phyloP scores from a whole-genome alignment of 2,797 vertebrate species.

The Chanos chanos region DNA sequence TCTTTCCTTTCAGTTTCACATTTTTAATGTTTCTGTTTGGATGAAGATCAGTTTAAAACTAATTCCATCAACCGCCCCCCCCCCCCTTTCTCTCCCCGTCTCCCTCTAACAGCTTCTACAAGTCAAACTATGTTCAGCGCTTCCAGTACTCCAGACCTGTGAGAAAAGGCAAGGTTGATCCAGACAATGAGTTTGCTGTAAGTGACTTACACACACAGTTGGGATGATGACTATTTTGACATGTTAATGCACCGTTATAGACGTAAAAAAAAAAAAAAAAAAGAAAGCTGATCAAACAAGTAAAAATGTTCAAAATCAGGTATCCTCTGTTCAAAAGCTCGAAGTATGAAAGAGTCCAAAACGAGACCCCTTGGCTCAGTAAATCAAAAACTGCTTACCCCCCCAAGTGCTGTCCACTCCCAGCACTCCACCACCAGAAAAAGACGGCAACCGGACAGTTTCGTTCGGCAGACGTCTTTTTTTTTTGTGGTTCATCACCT shows the following conservation, averaged over 20 bases:
- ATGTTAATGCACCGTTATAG: not conserved
- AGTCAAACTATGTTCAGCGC: conserved; percentile 92
- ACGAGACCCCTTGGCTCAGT: too few relatives aligned
- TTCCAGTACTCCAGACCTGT: conserved; percentile 96
- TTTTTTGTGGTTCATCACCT: too few relatives aligned
- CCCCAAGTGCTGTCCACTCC: too few relatives aligned
- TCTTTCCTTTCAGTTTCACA: conserved; percentile 28
- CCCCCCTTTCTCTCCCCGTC: not conserved
- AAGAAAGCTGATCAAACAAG: not conserved
- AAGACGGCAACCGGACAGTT: too few relatives aligned
- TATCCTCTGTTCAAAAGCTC: too few relatives aligned
- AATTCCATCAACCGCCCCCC: not conserved
- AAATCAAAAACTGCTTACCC: too few relatives aligned
- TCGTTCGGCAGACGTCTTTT: too few relatives aligned
- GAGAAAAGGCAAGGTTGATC: conserved; percentile 87
- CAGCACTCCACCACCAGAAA: too few relatives aligned
- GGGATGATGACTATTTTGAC: too few relatives aligned
- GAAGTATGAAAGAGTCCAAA: too few relatives aligned
- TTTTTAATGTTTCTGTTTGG: not conserved
- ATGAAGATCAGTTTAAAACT: conserved; percentile 1
- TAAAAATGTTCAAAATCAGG: not conserved
- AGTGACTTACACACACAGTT: conserved; percentile 59
- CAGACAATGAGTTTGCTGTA: conserved; percentile 95
- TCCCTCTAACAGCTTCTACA: conserved; percentile 84
- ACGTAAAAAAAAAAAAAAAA: not conserved